Conservation (phyloP, 2,888 invertebrate species). For the Caenorhabditis sp. region DNA sequence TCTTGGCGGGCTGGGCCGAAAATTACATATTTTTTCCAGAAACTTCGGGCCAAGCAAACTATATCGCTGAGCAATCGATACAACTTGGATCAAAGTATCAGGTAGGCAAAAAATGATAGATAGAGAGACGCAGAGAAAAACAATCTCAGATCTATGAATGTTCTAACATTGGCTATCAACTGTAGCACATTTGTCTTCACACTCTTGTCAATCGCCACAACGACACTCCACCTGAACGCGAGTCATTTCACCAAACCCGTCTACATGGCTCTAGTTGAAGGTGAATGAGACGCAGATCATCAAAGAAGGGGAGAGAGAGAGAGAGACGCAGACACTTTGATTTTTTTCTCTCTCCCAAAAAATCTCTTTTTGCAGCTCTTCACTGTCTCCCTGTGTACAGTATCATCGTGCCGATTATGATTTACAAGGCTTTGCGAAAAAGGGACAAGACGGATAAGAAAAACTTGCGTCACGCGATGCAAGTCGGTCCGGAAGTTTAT, state of each 20-base stretch:
- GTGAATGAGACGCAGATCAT: conserved; percentile 2
- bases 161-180: conserved; percentile 10
- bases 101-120: too few species aligned
- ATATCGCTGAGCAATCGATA: conserved; percentile 12
- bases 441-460: neutral
- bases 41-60: neutral
- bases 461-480: neutral
- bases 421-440: conserved; percentile 4
- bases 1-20: too few species aligned
- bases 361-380: too few species aligned
- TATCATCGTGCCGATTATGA: conserved; percentile 6
- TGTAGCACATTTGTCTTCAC: conserved; percentile 9
- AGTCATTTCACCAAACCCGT: conserved; percentile 2
- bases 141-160: conserved; percentile 13
- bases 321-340: too few species aligned
- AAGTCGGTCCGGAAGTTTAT: neutral
- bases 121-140: too few species aligned
- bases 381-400: conserved; percentile 18
- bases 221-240: conserved; percentile 12
- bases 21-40: conserved; percentile 5
- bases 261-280: conserved; percentile 22
- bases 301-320: conserved; percentile 5
- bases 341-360: too few species aligned
- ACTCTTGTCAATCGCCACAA: conserved; percentile 9
- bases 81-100: conserved; percentile 22